phyloP scores from a whole-genome alignment of 2,888 invertebrate genomes.

The Junonia oenone region DNA sequence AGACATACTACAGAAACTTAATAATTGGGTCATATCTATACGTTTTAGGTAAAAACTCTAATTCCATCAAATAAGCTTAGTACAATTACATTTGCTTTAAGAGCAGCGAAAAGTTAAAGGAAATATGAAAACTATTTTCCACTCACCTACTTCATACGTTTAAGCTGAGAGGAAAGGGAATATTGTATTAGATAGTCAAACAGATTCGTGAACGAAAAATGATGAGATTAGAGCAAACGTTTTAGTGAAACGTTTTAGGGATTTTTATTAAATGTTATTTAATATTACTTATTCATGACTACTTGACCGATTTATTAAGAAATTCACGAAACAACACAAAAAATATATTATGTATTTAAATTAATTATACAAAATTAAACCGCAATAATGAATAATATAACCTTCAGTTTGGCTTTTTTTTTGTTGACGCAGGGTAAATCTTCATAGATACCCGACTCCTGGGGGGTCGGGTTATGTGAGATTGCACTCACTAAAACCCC shows the following conservation, averaged over 20 bases:
- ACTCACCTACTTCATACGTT: not conserved
- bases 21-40: no score
- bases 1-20: no score
- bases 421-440: no score
- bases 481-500: no score
- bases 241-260: not conserved
- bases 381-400: no score
- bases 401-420: no score
- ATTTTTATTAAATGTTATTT: not conserved
- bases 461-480: no score
- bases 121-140: constrained; percentile 7
- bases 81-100: not conserved
- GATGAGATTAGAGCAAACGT: not conserved
- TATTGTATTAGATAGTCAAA: constrained; percentile 11
- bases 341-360: no score
- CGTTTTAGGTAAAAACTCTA: not conserved
- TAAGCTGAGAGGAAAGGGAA: constrained; percentile 7
- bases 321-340: no score
- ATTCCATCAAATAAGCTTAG: constrained; percentile 8
- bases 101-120: not conserved
- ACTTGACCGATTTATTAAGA: no score
- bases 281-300: not conserved
- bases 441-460: no score
- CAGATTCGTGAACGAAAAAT: constrained; percentile 4
- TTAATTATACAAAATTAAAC: no score